A percentile compares a stretch with the other conserved stretches of the same genome.
Conservation (phyloP, 2,797 vertebrate species). For the Mallotus villosus region DNA sequence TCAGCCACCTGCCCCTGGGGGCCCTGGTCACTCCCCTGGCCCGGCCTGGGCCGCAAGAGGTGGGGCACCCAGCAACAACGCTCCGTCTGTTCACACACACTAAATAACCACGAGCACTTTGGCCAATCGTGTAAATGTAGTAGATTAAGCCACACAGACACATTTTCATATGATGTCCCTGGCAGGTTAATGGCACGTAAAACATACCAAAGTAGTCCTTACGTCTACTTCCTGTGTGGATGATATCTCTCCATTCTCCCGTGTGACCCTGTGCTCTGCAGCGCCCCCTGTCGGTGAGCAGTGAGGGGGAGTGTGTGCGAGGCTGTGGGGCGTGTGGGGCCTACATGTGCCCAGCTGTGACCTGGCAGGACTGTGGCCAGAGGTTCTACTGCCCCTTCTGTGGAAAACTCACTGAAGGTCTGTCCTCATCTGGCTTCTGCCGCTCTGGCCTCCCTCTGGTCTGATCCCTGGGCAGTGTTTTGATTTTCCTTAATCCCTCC, state of each 20-base stretch:
- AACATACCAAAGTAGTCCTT: too few species aligned
- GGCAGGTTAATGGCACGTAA: too few species aligned
- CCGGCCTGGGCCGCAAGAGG: neutral
- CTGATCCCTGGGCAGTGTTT: too few species aligned
- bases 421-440: neutral
- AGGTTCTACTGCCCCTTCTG: slow-evolving; percentile 81
- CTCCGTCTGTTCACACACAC: too few species aligned
- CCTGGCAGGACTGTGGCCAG: slow-evolving; percentile 81
- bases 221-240: too few species aligned
- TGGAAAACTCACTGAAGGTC: slow-evolving; percentile 74
- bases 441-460: neutral
- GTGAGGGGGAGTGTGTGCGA: slow-evolving; percentile 56
- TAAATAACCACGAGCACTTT: neutral
- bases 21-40: slow-evolving; percentile 72
- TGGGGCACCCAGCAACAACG: too few species aligned
- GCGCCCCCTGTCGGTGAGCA: slow-evolving; percentile 57
- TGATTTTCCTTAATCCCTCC: neutral
- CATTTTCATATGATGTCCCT: too few species aligned
- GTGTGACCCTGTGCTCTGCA: slow-evolving; percentile 14
- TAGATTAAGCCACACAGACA: neutral
- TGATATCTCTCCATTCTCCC: too few species aligned
- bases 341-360: slow-evolving; percentile 75
- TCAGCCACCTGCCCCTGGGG: slow-evolving; percentile 75
- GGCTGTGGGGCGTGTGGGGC: slow-evolving; percentile 73
- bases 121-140: neutral